Percentiles rank a stretch among this genome's conserved stretches.
These are phyloP conservation scores for Amphipyra berbera DNA, from an alignment of 2,888 invertebrate genomes.

Conservation along the genomic window DNA sequence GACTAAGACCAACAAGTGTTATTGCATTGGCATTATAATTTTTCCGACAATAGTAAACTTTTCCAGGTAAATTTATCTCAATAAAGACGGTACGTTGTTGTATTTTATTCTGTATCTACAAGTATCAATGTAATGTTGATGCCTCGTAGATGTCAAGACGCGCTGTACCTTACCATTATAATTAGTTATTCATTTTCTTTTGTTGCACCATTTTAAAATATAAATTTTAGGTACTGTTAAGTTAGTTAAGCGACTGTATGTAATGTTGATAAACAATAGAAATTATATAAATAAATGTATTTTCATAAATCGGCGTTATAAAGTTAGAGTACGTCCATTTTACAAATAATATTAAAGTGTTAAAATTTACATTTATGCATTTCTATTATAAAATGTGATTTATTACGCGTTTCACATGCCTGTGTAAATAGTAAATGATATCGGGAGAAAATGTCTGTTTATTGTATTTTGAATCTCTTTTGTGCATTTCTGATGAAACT, in stretches of 20 bases:
- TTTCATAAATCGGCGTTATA: conserved; percentile 77
- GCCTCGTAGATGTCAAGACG: conserved; percentile 57
- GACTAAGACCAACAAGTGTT: conserved; percentile 8
- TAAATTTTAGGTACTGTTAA: conserved; percentile 77
- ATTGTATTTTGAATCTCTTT: conserved; percentile 84
- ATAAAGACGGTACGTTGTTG: conserved; percentile 51
- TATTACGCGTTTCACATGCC: conserved; percentile 71
- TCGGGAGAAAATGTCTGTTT: conserved; percentile 80
- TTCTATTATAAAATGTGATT: conserved; percentile 75
- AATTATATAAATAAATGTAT: conserved; percentile 76
- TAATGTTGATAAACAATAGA: conserved; percentile 75
- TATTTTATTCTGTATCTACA: conserved; percentile 60
- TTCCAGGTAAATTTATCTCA: conserved; percentile 34
- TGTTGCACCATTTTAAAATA: conserved; percentile 62
- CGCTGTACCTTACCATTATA: conserved; percentile 66
- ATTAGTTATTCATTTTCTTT: conserved; percentile 66
- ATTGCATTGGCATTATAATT: background rate
- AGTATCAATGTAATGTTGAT: conserved; percentile 63
- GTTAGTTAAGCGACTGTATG: conserved; percentile 83
- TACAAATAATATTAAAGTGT: conserved; percentile 73
- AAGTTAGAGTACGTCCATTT: conserved; percentile 83
- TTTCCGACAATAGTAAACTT: conserved; percentile 41
- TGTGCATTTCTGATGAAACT: conserved; percentile 84
- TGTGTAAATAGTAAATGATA: conserved; percentile 77
- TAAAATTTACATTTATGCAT: conserved; percentile 76